phyloP scores from a whole-genome alignment of 2,888 invertebrate species.

The Hesperia comma region DNA sequence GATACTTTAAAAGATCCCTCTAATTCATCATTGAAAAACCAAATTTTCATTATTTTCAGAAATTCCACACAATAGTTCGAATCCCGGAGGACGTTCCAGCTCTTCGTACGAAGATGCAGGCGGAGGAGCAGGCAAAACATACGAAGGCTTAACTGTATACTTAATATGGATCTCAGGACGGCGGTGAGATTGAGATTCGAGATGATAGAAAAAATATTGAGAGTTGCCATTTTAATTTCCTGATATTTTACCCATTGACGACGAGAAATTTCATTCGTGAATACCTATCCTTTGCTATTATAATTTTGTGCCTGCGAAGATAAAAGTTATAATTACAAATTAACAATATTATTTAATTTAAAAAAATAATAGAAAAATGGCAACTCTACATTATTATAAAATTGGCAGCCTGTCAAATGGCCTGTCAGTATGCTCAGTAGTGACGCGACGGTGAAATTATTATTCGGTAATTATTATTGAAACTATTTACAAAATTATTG shows the following conservation, averaged over 20 bases:
- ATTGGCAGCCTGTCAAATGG: background rate
- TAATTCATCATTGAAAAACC: background rate
- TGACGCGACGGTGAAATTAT: too few relatives aligned
- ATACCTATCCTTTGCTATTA: too few relatives aligned
- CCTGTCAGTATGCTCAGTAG: background rate
- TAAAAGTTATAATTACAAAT: too few relatives aligned
- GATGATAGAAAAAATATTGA: conserved; percentile 18
- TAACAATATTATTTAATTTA: too few relatives aligned
- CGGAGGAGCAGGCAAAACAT: conserved; percentile 78
- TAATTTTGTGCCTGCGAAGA: too few relatives aligned
- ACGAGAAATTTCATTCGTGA: too few relatives aligned
- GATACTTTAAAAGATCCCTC: too few relatives aligned
- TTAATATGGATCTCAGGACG: conserved; percentile 42
- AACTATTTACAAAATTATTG: background rate
- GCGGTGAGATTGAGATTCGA: conserved; percentile 41
- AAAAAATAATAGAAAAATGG: too few relatives aligned
- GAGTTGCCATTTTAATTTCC: conserved; percentile 24
- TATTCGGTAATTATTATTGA: too few relatives aligned
- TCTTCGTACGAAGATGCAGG: conserved; percentile 91
- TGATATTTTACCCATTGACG: too few relatives aligned
- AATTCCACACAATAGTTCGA: conserved; percentile 92
- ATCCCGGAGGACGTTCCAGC: conserved; percentile 93
- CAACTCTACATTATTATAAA: conserved; percentile 15
- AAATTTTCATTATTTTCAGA: conserved; percentile 81
- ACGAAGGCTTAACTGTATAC: conserved; percentile 53